A percentile compares a stretch with the other conserved stretches of the same genome.
phyloP scores from a whole-genome alignment of 1,140 invertebrate species.

The Bombyx mandarina region DNA sequence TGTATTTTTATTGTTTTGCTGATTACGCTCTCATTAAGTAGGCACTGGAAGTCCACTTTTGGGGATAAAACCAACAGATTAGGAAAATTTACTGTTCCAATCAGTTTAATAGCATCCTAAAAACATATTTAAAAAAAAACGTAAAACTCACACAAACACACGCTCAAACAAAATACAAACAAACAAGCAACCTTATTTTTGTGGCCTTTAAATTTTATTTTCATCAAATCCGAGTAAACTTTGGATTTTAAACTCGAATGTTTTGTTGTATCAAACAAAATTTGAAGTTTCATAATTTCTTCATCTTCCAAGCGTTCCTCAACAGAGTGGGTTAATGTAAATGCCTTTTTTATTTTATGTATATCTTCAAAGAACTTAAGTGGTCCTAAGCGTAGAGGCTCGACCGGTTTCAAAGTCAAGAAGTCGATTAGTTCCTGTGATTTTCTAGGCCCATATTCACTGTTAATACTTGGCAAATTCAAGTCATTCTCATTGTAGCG shows the following conservation, averaged over 20 bases:
- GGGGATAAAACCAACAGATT: conserved; percentile 47
- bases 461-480: conserved; percentile 33
- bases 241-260: conserved; percentile 46
- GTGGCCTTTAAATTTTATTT: conserved; percentile 55
- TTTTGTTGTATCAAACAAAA: conserved; percentile 56
- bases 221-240: conserved; percentile 48
- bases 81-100: conserved; percentile 55
- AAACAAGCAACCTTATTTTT: conserved; percentile 45
- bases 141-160: neutral
- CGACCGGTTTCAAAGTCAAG: conserved; percentile 43
- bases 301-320: conserved; percentile 53
- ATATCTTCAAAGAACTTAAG: conserved; percentile 58
- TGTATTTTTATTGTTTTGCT: conserved; percentile 56
- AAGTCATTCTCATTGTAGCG: conserved; percentile 46
- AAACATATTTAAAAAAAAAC: conserved; percentile 15
- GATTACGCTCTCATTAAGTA: conserved; percentile 43
- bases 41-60: conserved; percentile 49
- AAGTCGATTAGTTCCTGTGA: conserved; percentile 47
- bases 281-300: conserved; percentile 57
- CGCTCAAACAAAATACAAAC: neutral
- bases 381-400: conserved; percentile 33
- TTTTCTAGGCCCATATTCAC: conserved; percentile 24
- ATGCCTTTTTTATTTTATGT: conserved; percentile 54
- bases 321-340: conserved; percentile 38
- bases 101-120: conserved; percentile 52